Conservation (phyloP, 2,888 invertebrate species). For the Phanerotoma sp. region DNA sequence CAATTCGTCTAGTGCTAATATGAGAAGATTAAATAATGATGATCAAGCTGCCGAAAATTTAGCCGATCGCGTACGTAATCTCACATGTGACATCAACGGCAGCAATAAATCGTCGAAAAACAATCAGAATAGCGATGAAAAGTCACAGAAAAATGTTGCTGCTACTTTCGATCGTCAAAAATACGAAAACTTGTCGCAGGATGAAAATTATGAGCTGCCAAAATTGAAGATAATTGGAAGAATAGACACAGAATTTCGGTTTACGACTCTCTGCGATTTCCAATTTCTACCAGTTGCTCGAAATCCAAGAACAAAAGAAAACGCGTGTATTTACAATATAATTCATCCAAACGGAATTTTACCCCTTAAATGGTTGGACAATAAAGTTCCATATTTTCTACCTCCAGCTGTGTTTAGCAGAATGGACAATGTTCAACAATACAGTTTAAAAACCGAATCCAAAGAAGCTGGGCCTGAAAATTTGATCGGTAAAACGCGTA, state of each 20-base stretch:
- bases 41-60: too few relatives aligned
- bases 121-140: background rate
- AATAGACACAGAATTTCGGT: conserved; percentile 65
- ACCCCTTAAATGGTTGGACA: conserved; percentile 63
- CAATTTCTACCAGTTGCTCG: conserved; percentile 79
- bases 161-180: conserved; percentile 22
- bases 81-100: too few relatives aligned
- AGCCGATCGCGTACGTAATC: too few relatives aligned
- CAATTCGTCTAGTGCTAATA: too few relatives aligned
- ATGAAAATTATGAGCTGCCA: conserved; percentile 47
- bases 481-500: conserved; percentile 60
- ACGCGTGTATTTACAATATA: conserved; percentile 65
- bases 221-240: conserved; percentile 64
- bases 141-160: background rate
- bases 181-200: conserved; percentile 50
- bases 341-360: conserved; percentile 65
- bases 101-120: background rate
- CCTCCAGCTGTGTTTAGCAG: conserved; percentile 80
- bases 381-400: conserved; percentile 65
- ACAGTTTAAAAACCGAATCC: conserved; percentile 47
- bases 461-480: conserved; percentile 46
- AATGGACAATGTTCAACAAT: conserved; percentile 64
- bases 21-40: conserved; percentile 9
- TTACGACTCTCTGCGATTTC: conserved; percentile 84
- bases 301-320: conserved; percentile 55